Conservation (phyloP, 2,113 vertebrate species). For the Ceyx margarethae region DNA sequence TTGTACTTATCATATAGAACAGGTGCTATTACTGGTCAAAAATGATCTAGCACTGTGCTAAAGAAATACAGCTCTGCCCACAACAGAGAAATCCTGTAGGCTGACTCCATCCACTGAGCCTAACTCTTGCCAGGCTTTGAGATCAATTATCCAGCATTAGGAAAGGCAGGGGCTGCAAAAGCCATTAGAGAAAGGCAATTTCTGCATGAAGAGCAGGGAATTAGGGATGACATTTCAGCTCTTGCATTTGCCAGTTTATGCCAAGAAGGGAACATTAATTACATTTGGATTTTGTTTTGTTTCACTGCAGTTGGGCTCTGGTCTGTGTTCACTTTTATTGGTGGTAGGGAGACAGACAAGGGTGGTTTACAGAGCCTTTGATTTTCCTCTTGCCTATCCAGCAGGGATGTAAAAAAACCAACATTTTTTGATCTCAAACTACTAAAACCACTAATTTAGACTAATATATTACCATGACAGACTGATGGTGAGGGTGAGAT, state of each 20-base stretch:
- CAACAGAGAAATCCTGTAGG: slow-evolving; percentile 30
- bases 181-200: slow-evolving; percentile 58
- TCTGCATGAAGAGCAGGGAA: slow-evolving; percentile 29
- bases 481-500: not conserved
- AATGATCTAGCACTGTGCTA: not conserved
- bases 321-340: slow-evolving; percentile 39
- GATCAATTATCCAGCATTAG: slow-evolving; percentile 53
- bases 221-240: slow-evolving; percentile 64
- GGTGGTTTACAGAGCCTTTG: not conserved
- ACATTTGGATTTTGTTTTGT: slow-evolving; percentile 62
- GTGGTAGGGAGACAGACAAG: not conserved
- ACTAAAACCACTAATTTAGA: not conserved
- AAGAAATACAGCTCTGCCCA: not conserved
- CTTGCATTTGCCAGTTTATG: slow-evolving; percentile 55
- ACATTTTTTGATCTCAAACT: not conserved
- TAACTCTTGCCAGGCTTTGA: not conserved
- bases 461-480: not conserved
- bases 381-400: not conserved
- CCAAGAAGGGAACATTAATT: slow-evolving; percentile 60
- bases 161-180: slow-evolving; percentile 43
- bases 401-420: not conserved
- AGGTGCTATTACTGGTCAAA: not conserved
- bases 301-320: slow-evolving; percentile 46
- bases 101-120: not conserved
- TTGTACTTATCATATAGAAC: not conserved